Percentiles rank a stretch among this genome's conserved stretches.
phyloP scores from a whole-genome alignment of 2,113 vertebrate genomes.

The Psephotus haematonotus region DNA sequence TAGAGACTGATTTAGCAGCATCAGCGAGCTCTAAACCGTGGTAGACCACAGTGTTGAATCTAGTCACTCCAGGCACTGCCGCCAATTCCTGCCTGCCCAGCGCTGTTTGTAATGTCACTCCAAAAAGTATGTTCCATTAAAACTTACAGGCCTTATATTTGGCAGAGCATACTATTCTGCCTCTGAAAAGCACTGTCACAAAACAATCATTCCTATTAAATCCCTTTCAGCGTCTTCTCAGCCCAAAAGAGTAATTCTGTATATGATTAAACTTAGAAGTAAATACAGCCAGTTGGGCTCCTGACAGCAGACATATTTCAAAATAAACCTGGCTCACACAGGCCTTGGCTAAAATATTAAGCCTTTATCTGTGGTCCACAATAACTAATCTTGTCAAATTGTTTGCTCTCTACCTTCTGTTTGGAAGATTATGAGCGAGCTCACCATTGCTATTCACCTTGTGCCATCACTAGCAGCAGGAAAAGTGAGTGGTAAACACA shows the following conservation, averaged over 20 bases:
- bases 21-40: background rate
- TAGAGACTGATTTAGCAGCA: conserved; percentile 8
- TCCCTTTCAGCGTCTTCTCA: conserved; percentile 32
- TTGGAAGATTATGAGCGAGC: conserved; percentile 56
- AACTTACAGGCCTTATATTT: conserved; percentile 21
- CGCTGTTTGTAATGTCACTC: conserved; percentile 28
- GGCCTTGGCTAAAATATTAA: conserved; percentile 68
- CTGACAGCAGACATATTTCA: conserved; percentile 63
- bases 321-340: conserved; percentile 62
- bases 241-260: conserved; percentile 53
- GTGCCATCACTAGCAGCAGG: conserved; percentile 39
- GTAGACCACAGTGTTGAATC: conserved; percentile 11
- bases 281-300: conserved; percentile 65
- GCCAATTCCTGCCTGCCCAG: background rate
- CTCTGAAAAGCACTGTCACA: conserved; percentile 37
- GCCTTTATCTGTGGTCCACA: conserved; percentile 62
- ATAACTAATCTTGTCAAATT: conserved; percentile 62
- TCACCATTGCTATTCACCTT: conserved; percentile 60
- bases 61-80: background rate
- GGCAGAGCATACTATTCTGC: conserved; percentile 34
- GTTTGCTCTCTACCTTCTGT: conserved; percentile 49
- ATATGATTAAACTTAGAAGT: conserved; percentile 57
- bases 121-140: conserved; percentile 34
- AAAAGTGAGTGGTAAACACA: conserved; percentile 43
- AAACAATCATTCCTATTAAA: conserved; percentile 63